Conservation (phyloP, 2,797 vertebrate species). For the Halcyon badia region DNA sequence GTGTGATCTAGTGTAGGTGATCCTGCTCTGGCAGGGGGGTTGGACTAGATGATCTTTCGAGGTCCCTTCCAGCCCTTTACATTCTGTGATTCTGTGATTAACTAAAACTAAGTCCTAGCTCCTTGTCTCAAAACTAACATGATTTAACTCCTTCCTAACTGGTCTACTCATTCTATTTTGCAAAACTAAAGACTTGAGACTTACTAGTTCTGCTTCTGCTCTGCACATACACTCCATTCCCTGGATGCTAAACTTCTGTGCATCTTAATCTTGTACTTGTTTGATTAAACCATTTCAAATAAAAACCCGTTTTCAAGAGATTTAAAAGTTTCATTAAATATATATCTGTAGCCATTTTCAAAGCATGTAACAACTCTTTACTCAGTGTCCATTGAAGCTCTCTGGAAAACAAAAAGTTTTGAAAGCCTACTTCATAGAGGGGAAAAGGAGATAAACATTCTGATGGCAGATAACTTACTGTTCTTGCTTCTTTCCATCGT, state of each 20-base stretch:
- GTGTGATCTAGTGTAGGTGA: no score
- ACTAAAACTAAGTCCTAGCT: not conserved
- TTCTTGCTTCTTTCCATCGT: not conserved
- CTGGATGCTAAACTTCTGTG: not conserved
- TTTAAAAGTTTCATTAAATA: not conserved
- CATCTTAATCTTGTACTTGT: not conserved
- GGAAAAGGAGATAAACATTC: not conserved
- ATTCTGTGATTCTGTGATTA: not conserved
- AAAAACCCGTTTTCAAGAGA: not conserved
- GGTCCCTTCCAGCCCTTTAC: no score
- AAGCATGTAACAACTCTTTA: not conserved
- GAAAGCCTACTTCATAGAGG: not conserved
- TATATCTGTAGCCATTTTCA: not conserved
- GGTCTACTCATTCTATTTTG: not conserved
- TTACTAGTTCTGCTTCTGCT: not conserved
- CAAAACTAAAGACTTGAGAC: not conserved
- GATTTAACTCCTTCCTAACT: not conserved
- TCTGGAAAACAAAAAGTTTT: not conserved
- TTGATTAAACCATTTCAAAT: not conserved
- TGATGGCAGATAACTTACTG: not conserved
- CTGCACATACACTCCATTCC: fast-evolving
- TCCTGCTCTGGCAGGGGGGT: no score
- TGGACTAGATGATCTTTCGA: no score
- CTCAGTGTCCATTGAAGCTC: not conserved
- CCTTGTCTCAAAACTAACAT: not conserved